Evolutionary conservation across 2,888 invertebrate species (phyloP), one percentile per base, ranked within the genome.

Genomic region (Pachliopta kotzebuea): DNA sequence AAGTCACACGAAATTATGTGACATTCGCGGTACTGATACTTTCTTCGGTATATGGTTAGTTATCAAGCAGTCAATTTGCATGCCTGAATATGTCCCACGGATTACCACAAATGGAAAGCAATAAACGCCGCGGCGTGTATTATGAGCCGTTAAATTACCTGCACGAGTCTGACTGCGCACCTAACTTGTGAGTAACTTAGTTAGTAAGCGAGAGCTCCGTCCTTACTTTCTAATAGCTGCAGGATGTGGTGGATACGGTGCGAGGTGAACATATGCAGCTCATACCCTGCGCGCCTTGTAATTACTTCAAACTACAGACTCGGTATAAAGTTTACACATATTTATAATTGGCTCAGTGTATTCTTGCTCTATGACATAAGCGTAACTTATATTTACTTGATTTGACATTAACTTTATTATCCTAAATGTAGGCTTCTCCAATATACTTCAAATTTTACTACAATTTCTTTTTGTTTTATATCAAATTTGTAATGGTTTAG

Each of bases 121-220:
- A 65, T 65, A 61, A 60, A 61, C 45, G 71, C 70, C 67, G 69
- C 62, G 70, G 69, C 70, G 74, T 75, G 76, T 74, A 74, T 74
- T 71, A 77, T 77, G 76, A 77, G 73, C 78, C 78, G 79, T 78
- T 78, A 76, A 77, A 75, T 78, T 78, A 75, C 74, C 76, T 75
- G 74, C 73, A 69, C 70, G 74, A 71, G 68, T 60, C 58, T 62
- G 70, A 74, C 76, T 76, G 73, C 77, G 75, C 69, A 69, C 72
- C 72, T 70, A 74, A 71, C 69, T 69, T 69, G 68, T 73, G 72
- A 73, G 75, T 74, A 74, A 76, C 78, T 80, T 77, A 82, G 83
- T 82, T 83, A 83, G 77, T 73, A 63, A 72, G 72, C 73, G 67
- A 70, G 75, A 72, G 75, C 77, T 73, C 78, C 78, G 78, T 77